Evolutionary conservation across 2,797 vertebrate species (phyloP).

Genomic region (Craterocephalus amniculus): DNA sequence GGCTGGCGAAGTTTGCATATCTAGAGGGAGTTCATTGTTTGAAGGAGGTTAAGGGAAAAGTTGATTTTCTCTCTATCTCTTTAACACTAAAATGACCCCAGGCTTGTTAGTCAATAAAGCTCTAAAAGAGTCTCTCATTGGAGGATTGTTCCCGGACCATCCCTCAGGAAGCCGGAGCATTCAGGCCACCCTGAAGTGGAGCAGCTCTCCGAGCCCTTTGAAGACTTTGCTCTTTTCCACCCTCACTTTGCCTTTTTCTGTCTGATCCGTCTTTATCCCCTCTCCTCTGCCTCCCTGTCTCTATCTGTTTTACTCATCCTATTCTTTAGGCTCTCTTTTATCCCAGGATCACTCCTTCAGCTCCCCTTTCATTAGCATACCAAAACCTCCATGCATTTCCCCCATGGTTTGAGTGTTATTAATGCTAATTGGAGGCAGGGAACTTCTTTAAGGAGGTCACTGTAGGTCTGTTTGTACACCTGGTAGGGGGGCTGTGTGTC

Average conservation of each 20-base stretch:
- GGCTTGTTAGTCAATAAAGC: constrained; percentile 76
- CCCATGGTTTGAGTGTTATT: constrained; percentile 80
- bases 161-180: constrained; percentile 65
- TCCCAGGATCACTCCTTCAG: constrained; percentile 78
- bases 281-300: constrained; percentile 73
- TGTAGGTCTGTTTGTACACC: constrained; percentile 79
- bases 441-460: constrained; percentile 67
- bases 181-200: constrained; percentile 78
- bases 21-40: constrained; percentile 67
- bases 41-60: constrained; percentile 45
- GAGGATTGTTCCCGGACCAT: constrained; percentile 51
- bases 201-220: constrained; percentile 63
- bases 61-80: constrained; percentile 68
- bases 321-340: constrained; percentile 80
- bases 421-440: constrained; percentile 79
- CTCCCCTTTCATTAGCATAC: constrained; percentile 81
- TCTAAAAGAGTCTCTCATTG: constrained; percentile 56
- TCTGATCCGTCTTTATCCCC: constrained; percentile 78
- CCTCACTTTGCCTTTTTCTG: constrained; percentile 59
- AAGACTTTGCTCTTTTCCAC: constrained; percentile 75
- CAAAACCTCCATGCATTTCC: constrained; percentile 79
- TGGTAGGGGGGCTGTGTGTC: constrained; percentile 65
- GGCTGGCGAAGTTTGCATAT: constrained; percentile 56
- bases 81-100: constrained; percentile 70
- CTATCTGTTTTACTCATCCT: constrained; percentile 78